Evolutionary conservation across 2,888 invertebrate genomes (phyloP).

Genomic region (Ichneumoninae sp.): DNA sequence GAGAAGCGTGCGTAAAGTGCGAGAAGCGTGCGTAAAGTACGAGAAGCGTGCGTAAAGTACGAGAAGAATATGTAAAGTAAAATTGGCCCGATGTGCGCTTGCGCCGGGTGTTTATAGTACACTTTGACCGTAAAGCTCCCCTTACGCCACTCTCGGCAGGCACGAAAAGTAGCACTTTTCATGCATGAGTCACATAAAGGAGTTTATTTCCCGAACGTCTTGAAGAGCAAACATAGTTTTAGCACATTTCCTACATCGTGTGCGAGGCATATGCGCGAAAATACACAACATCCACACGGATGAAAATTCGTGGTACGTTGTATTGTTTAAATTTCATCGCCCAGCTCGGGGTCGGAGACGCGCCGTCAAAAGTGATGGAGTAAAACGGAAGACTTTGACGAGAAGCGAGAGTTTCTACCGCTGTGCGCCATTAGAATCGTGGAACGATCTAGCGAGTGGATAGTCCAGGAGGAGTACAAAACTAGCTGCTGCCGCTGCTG

Average conservation of each 20-base stretch:
- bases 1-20: too few species aligned
- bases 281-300: slow-evolving; percentile 45
- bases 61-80: too few species aligned
- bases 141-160: too few species aligned
- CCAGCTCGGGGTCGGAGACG: slow-evolving; percentile 40
- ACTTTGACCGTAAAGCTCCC: too few species aligned
- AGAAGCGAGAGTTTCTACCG: slow-evolving; percentile 25
- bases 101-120: too few species aligned
- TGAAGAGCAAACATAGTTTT: slow-evolving; percentile 27
- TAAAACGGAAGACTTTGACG: slow-evolving; percentile 33
- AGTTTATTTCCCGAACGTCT: slow-evolving; percentile 54
- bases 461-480: slow-evolving; percentile 45
- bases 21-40: too few species aligned
- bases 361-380: not conserved
- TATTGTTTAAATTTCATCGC: slow-evolving; percentile 80
- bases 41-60: too few species aligned
- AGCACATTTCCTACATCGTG: slow-evolving; percentile 3
- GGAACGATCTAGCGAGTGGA: slow-evolving; percentile 55
- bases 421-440: slow-evolving; percentile 41
- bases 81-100: too few species aligned
- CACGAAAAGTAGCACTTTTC: too few species aligned
- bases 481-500: slow-evolving; percentile 68
- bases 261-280: slow-evolving; percentile 2
- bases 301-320: slow-evolving; percentile 43
- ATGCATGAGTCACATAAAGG: too few species aligned